Conservation (phyloP, 2,888 invertebrate species). For the Podabrus alpinus region DNA sequence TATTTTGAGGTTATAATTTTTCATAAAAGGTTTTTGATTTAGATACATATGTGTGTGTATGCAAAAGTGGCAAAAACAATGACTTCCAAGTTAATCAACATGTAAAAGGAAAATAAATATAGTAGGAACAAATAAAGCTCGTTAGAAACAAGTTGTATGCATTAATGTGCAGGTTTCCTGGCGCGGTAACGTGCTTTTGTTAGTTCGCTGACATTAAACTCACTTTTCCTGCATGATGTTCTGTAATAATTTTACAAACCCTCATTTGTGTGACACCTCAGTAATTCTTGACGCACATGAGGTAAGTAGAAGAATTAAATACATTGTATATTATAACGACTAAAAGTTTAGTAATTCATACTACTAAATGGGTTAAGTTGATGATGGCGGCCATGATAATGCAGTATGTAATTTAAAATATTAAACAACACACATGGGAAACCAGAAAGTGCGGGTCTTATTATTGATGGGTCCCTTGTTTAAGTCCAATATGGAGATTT, state of each 20-base stretch:
- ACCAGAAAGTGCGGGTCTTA: constrained; percentile 33
- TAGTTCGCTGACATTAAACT: not conserved
- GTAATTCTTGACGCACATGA: not conserved
- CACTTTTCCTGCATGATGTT: not conserved
- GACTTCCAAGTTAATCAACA: no score
- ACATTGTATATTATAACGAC: constrained; percentile 12
- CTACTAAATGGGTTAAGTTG: constrained; percentile 11
- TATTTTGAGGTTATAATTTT: no score
- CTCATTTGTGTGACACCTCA: not conserved
- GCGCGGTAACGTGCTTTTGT: not conserved
- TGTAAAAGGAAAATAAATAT: not conserved
- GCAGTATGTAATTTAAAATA: constrained; percentile 37
- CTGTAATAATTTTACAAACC: not conserved
- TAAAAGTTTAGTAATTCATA: constrained; percentile 25
- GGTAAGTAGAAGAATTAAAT: constrained; percentile 12
- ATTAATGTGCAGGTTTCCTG: not conserved
- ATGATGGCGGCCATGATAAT: constrained; percentile 35
- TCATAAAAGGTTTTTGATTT: no score
- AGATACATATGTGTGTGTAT: no score
- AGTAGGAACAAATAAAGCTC: not conserved
- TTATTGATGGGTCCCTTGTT: constrained; percentile 37
- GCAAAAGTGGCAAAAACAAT: no score
- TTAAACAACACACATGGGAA: constrained; percentile 33
- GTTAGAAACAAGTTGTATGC: not conserved
- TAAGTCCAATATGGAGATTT: constrained; percentile 15